Conservation (phyloP, 1,140 invertebrate genomes). For the Drosophila sp. region DNA sequence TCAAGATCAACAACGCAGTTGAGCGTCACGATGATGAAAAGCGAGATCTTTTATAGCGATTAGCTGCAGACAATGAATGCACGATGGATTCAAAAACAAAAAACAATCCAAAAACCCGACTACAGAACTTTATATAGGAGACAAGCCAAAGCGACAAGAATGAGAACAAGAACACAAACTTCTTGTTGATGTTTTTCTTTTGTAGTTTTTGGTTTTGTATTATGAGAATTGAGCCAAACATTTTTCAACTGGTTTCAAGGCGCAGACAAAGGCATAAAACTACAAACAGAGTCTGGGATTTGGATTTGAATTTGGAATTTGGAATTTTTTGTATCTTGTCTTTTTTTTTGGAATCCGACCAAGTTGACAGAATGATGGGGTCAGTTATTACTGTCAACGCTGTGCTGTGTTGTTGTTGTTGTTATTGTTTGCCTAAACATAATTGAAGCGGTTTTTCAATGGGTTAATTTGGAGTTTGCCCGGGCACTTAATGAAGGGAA, state of each 20-base stretch:
- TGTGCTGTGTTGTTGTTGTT: constrained; percentile 4
- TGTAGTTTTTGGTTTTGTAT: constrained; percentile 33
- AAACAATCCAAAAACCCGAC: constrained; percentile 46
- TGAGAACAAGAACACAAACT: constrained; percentile 77
- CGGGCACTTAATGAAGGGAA: constrained; percentile 40
- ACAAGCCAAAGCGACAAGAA: constrained; percentile 70
- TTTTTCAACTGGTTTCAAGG: constrained; percentile 63
- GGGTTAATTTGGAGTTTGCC: constrained; percentile 70
- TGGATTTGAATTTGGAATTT: constrained; percentile 25
- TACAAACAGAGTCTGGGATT: constrained; percentile 59
- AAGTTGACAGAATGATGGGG: constrained; percentile 1
- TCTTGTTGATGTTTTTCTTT: constrained; percentile 53
- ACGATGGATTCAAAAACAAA: constrained; percentile 69
- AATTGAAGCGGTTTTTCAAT: constrained; percentile 80
- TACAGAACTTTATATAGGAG: constrained; percentile 60
- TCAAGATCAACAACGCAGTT: constrained; percentile 81
- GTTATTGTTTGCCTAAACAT: constrained; percentile 75
- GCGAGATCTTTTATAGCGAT: constrained; percentile 77
- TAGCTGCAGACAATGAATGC: constrained; percentile 78
- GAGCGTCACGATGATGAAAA: constrained; percentile 81
- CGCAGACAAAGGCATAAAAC: constrained; percentile 70
- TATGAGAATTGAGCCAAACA: constrained; percentile 79
- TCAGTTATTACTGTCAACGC: constrained; percentile 70
- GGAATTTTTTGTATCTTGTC: background rate
- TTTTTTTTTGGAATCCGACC: background rate